Evolutionary conservation across 2,888 invertebrate species (phyloP), one percentile per base, ranked within the genome.

Genomic region (Geotrupes spiniger): DNA sequence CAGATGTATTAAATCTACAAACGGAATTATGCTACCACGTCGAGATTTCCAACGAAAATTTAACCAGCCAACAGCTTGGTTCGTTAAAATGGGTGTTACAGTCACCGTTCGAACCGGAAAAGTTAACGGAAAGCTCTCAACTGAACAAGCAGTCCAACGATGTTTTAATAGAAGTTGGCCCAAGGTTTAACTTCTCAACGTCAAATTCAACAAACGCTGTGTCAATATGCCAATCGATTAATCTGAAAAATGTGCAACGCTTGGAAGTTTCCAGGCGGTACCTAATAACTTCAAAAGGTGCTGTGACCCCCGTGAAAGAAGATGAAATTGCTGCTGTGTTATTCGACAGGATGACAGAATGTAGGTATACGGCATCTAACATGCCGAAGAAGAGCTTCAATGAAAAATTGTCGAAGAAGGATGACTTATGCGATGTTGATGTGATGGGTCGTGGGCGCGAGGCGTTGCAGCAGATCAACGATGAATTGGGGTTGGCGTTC

Each of bases 131-230:
- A 61, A 72, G 75, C 53, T 77, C 81, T 26, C 66, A 72, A 9
- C 77, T 83, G 42, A 64, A 70, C 54, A 63, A 73, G 17, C 63
- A 67, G 36, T 63, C 66, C 27, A 70, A 73, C 46, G 70, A 76
- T 51, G 68, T 78, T 8, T 56, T 92, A 4, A 79, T 95, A 61
- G 95, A 95, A 80, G 89, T 93, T 68, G 95, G 95, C 16, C 95
- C 95, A 26, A 84, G 94, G 60, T 85, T 94, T 61, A 93, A 94
- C 73, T 96, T 96, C 71, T 94, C 93, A 10, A 97, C 97, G 28
- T 87, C 98, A 0, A 92, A 92, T 70, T 96, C 95, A 1, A 96
- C 94, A 58, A 98, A 98, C 74, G 92, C 94, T 17, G 90, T 97
- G 1, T 93, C 95, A 42, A 96, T 97, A 59, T 95, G 93, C 68